A percentile compares a stretch with the other conserved stretches of the same genome.
phyloP scores from a whole-genome alignment of 1,140 invertebrate genomes.

The Danaus melanippus region DNA sequence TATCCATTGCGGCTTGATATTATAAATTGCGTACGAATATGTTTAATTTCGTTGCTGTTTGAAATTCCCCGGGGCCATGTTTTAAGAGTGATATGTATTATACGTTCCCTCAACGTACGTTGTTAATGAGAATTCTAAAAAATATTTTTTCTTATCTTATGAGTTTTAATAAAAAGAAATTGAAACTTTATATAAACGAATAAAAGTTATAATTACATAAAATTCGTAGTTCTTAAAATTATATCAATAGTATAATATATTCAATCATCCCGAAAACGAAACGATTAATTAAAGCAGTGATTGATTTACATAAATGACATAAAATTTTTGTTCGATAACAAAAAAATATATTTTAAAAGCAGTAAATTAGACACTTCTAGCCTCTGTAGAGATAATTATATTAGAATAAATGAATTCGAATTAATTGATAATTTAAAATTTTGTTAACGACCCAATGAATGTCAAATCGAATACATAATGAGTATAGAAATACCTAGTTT shows the following conservation, averaged over 20 bases:
- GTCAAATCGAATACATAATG: constrained; percentile 9
- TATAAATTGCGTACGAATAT: constrained; percentile 36
- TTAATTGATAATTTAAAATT: constrained; percentile 16
- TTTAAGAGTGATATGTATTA: constrained; percentile 25
- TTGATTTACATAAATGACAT: constrained; percentile 11
- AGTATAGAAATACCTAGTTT: neutral
- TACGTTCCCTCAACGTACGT: constrained; percentile 7
- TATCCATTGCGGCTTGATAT: constrained; percentile 27
- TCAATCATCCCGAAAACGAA: constrained; percentile 1
- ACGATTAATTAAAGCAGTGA: constrained; percentile 2
- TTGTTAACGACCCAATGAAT: constrained; percentile 5
- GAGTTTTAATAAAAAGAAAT: too few species aligned
- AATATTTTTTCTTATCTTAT: neutral
- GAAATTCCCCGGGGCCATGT: constrained; percentile 26
- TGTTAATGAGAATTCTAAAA: constrained; percentile 2
- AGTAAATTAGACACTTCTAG: constrained; percentile 15
- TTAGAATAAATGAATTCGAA: constrained; percentile 14
- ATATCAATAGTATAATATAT: too few species aligned
- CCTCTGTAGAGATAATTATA: constrained; percentile 9
- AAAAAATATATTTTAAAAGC: constrained; percentile 13
- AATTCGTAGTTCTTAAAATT: too few species aligned
- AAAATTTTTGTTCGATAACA: constrained; percentile 12
- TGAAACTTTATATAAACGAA: too few species aligned
- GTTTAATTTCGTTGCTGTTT: constrained; percentile 37
- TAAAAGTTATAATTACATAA: too few species aligned